Evolutionary conservation across 2,888 invertebrate species (phyloP).

Genomic region (Erebia aethiops): DNA sequence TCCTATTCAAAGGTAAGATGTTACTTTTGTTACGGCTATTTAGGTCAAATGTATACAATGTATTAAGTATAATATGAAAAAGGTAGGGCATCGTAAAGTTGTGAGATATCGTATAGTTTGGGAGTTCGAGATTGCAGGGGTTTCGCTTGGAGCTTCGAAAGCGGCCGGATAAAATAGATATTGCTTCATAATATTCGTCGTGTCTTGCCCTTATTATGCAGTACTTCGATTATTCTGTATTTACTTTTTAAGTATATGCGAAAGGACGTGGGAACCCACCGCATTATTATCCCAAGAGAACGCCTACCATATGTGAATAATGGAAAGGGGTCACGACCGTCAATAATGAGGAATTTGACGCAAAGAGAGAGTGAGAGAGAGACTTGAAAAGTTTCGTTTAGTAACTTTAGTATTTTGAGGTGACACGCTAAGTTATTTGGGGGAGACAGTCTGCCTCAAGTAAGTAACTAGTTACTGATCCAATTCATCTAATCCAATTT

Average conservation of each 20-base stretch:
- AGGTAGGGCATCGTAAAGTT: slow-evolving; percentile 50
- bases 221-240: slow-evolving; percentile 1
- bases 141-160: slow-evolving; percentile 50
- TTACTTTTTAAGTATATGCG: no score
- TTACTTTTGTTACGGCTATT: slow-evolving; percentile 17
- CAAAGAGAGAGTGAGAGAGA: no score
- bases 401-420: slow-evolving; percentile 4
- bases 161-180: slow-evolving; percentile 46
- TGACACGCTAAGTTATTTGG: slow-evolving; percentile 21
- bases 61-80: slow-evolving; percentile 28
- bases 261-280: no score
- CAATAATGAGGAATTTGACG: no score
- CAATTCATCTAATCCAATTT: slow-evolving; percentile 58
- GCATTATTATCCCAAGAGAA: no score
- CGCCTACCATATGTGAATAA: no score
- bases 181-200: slow-evolving; percentile 34
- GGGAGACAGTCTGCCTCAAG: slow-evolving; percentile 50
- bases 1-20: slow-evolving; percentile 81
- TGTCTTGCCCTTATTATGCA: slow-evolving; percentile 2
- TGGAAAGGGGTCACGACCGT: no score
- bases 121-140: slow-evolving; percentile 52
- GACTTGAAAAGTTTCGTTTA: not conserved
- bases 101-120: slow-evolving; percentile 50
- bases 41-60: slow-evolving; percentile 9
- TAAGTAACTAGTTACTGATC: slow-evolving; percentile 45